Conservation (phyloP, 2,113 vertebrate genomes). For the Hippocampus abdominalis region DNA sequence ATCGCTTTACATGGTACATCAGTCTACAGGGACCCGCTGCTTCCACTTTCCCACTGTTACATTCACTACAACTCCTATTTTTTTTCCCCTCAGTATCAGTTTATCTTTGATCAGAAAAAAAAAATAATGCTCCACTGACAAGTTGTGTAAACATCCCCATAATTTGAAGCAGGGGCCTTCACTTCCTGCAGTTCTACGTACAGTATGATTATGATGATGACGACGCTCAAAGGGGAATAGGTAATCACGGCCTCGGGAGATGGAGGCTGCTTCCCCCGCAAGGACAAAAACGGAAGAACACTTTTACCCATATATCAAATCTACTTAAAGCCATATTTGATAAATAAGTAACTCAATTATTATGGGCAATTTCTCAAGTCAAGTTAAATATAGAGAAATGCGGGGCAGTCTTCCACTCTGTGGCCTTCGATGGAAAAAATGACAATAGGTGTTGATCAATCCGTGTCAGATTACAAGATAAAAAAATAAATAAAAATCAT, state of each 20-base stretch:
- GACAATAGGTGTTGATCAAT: constrained; percentile 46
- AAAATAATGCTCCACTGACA: constrained; percentile 73
- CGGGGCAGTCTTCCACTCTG: background rate
- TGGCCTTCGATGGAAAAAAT: constrained; percentile 34
- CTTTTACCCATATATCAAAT: constrained; percentile 65
- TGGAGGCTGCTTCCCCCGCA: constrained; percentile 6
- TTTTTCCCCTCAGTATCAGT: constrained; percentile 51
- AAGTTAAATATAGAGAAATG: constrained; percentile 15
- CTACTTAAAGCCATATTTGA: constrained; percentile 63
- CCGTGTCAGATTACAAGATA: background rate
- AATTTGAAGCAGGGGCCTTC: constrained; percentile 79
- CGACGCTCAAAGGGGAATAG: constrained; percentile 62
- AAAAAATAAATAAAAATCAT: background rate
- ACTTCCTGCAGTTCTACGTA: constrained; percentile 83
- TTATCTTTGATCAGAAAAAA: constrained; percentile 83
- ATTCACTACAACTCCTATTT: constrained; percentile 71
- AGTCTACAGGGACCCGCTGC: constrained; percentile 79
- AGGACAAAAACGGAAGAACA: constrained; percentile 43
- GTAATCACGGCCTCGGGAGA: constrained; percentile 62
- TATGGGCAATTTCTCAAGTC: constrained; percentile 47
- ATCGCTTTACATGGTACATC: constrained; percentile 81
- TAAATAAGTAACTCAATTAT: constrained; percentile 70
- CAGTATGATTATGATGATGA: constrained; percentile 56
- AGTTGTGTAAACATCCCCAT: constrained; percentile 77
- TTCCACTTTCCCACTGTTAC: constrained; percentile 79